Evolutionary conservation across 2,113 vertebrate genomes (phyloP).

Genomic region (Smithornis capensis): DNA sequence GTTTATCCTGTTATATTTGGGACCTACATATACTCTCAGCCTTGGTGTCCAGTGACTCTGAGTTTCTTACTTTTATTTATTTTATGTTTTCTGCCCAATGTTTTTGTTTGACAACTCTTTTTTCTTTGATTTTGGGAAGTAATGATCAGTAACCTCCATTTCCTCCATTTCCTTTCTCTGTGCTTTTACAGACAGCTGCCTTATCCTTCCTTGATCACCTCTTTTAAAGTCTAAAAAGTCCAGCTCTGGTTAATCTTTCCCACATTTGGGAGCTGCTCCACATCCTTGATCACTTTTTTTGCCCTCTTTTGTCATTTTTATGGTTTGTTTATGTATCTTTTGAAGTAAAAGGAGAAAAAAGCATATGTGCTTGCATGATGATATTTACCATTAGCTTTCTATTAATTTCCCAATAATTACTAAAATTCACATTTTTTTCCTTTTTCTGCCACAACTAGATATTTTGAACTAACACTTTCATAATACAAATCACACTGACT

Average conservation of each 20-base stretch:
- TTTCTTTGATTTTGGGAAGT: neutral
- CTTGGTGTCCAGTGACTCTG: neutral
- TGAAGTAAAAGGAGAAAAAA: neutral
- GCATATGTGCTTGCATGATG: neutral
- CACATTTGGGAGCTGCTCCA: accelerated
- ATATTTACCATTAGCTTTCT: neutral
- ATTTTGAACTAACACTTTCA: neutral
- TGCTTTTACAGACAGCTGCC: neutral
- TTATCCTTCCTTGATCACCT: neutral
- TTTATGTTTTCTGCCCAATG: neutral
- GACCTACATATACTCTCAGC: neutral
- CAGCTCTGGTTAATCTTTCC: neutral
- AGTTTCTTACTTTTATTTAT: neutral
- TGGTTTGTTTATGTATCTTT: neutral
- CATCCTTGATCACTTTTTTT: neutral
- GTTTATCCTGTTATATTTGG: neutral
- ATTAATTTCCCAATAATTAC: neutral
- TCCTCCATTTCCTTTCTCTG: neutral
- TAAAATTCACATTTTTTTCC: neutral
- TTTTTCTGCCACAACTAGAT: neutral
- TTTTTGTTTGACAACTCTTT: neutral
- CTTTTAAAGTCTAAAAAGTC: neutral
- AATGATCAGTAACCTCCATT: neutral
- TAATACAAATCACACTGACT: neutral
- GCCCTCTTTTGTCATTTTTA: neutral